These are phyloP conservation scores for Stegastes partitus DNA, from an alignment of 2,113 vertebrate species.

Conservation along the genomic window DNA sequence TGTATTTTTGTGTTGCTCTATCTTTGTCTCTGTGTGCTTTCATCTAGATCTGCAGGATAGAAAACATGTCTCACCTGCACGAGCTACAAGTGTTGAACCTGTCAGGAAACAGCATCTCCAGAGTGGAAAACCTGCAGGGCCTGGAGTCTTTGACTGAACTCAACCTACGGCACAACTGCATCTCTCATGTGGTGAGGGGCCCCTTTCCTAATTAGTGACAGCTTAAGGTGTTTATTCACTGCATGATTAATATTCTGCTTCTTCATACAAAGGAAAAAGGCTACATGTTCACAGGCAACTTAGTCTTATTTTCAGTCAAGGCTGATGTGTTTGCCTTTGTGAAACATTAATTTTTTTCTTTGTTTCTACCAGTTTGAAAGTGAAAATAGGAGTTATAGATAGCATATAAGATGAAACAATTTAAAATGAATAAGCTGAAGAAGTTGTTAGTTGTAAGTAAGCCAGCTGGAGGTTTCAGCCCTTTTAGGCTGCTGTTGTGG, in stretches of 20 bases:
- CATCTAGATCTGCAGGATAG: constrained; percentile 90
- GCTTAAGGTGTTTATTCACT: constrained; percentile 3
- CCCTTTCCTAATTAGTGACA: constrained; percentile 2
- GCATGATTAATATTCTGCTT: constrained; percentile 2
- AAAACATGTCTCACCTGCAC: constrained; percentile 90
- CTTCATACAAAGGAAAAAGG: not conserved
- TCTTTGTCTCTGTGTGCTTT: constrained; percentile 20
- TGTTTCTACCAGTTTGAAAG: no score
- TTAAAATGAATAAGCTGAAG: no score
- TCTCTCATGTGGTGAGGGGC: constrained; percentile 90
- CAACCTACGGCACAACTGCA: constrained; percentile 91
- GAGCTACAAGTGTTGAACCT: constrained; percentile 93
- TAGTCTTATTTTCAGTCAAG: not conserved
- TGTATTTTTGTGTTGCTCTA: not conserved
- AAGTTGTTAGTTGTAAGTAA: no score
- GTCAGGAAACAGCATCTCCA: constrained; percentile 90
- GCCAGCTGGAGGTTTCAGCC: not conserved
- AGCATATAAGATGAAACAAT: no score
- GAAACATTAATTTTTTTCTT: not conserved
- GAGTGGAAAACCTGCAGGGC: constrained; percentile 90
- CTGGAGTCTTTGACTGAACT: constrained; percentile 92
- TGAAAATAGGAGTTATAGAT: no score
- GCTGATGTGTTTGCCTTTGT: not conserved
- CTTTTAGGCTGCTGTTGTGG: not conserved
- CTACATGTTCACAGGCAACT: not conserved